These are phyloP conservation scores for Prosapia bicincta DNA, from an alignment of 2,888 invertebrate genomes.

Conservation along the genomic window DNA sequence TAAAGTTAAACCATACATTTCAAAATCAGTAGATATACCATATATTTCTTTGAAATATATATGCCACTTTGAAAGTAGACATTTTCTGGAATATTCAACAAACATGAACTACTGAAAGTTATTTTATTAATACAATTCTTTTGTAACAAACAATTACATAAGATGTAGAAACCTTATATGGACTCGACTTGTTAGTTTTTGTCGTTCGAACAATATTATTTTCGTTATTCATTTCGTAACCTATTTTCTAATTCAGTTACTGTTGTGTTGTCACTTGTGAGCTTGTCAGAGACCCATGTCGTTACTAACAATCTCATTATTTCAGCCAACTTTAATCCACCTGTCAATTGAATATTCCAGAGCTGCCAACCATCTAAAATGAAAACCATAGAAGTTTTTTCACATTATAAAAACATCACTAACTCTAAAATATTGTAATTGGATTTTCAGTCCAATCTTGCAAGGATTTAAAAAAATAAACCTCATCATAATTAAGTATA, in stretches of 20 bases:
- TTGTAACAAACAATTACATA: neutral
- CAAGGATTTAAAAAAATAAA: too few relatives aligned
- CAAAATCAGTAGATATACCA: neutral
- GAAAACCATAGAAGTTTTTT: constrained; percentile 37
- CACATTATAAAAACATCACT: neutral
- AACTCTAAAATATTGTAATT: too few relatives aligned
- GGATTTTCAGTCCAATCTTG: too few relatives aligned
- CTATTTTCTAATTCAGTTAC: neutral
- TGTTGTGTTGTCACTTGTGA: constrained; percentile 7
- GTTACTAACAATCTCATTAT: neutral
- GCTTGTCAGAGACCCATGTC: neutral
- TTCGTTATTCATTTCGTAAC: constrained; percentile 9
- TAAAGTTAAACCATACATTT: neutral
- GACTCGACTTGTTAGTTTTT: neutral
- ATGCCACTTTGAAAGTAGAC: neutral
- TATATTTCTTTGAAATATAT: constrained; percentile 23
- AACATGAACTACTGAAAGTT: neutral
- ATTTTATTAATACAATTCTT: neutral
- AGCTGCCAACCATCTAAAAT: constrained; percentile 84
- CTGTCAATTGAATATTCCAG: constrained; percentile 92
- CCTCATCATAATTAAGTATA: too few relatives aligned
- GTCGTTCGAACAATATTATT: constrained; percentile 6
- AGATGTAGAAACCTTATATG: neutral
- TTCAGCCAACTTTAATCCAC: constrained; percentile 51
- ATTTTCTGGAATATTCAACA: neutral